Conservation (phyloP, 2,888 invertebrate species). For the Tipula confusa region DNA sequence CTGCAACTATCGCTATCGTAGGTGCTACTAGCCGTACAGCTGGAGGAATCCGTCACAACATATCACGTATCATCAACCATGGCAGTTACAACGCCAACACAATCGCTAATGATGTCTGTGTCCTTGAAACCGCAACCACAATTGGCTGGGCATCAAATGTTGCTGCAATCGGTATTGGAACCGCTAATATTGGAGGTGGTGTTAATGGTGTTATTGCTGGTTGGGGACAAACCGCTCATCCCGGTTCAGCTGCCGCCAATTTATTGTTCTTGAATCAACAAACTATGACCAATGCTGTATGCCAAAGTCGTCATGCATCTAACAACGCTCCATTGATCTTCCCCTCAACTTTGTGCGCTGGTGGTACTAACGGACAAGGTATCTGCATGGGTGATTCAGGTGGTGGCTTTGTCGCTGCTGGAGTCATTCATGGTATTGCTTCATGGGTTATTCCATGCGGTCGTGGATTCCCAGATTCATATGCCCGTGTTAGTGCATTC, state of each 20-base stretch:
- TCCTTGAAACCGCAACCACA: conserved; percentile 28
- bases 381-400: conserved; percentile 47
- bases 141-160: conserved; percentile 30
- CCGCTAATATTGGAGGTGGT: background rate
- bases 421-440: conserved; percentile 45
- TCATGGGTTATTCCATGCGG: conserved; percentile 49
- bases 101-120: conserved; percentile 33
- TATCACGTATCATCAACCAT: conserved; percentile 32
- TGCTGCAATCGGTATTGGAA: conserved; percentile 27
- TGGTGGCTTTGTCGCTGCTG: conserved; percentile 45
- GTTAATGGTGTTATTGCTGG: conserved; percentile 31
- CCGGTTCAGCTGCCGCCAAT: conserved; percentile 32
- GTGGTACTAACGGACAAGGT: conserved; percentile 37
- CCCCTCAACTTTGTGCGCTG: background rate
- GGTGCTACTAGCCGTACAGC: background rate
- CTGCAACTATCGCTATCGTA: background rate
- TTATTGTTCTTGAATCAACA: conserved; percentile 29
- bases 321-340: conserved; percentile 45
- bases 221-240: conserved; percentile 34
- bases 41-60: background rate
- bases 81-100: conserved; percentile 31
- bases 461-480: conserved; percentile 46
- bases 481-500: conserved; percentile 45
- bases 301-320: conserved; percentile 35
- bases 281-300: conserved; percentile 34